Evolutionary conservation across 2,797 vertebrate species (phyloP).

Genomic region (Nothura maculosa): DNA sequence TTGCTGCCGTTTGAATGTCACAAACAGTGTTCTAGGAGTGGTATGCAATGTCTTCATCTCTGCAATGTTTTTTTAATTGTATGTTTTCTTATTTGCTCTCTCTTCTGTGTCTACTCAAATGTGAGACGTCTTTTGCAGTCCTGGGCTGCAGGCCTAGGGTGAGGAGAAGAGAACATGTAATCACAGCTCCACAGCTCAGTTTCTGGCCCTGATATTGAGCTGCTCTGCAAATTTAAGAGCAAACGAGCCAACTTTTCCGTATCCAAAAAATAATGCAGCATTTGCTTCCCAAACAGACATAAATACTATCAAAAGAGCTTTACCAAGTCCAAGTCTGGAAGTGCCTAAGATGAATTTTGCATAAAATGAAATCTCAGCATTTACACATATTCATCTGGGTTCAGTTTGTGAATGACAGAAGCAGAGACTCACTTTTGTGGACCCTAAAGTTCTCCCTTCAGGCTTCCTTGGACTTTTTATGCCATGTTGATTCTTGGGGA

Average conservation of each 20-base stretch:
- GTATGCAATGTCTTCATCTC: neutral
- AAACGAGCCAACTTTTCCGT: neutral
- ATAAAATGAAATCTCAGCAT: neutral
- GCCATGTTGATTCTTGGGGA: neutral
- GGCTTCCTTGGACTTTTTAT: neutral
- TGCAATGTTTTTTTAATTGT: conserved; percentile 24
- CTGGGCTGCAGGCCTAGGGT: neutral
- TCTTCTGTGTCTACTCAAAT: neutral
- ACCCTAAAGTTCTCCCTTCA: neutral
- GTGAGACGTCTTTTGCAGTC: neutral
- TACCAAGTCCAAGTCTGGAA: neutral
- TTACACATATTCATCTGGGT: neutral
- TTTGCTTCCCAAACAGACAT: neutral
- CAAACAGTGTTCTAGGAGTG: neutral
- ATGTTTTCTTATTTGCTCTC: neutral
- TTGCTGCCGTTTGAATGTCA: conserved; percentile 1
- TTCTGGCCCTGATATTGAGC: neutral
- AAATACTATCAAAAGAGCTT: neutral
- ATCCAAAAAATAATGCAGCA: neutral
- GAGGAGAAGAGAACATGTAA: conserved; percentile 10
- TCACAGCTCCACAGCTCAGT: neutral
- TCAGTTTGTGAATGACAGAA: neutral
- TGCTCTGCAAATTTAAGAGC: conserved; percentile 25
- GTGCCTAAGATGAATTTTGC: neutral
- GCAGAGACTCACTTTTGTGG: neutral